phyloP scores from a whole-genome alignment of 2,113 vertebrate genomes.

The Bubo bubo region DNA sequence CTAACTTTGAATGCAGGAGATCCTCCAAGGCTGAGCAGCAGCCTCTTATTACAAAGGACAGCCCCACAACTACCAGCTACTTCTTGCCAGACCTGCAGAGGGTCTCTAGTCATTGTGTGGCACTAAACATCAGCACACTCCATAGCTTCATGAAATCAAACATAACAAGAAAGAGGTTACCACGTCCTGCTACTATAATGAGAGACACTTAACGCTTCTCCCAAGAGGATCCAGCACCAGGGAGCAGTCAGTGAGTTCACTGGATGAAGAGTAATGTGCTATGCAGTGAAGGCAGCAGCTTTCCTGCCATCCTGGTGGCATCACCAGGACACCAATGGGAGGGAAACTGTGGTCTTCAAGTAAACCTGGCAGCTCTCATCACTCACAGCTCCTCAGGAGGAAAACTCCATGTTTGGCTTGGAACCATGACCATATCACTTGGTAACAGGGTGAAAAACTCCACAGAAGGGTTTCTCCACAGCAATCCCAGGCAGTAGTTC shows the following conservation, averaged over 20 bases:
- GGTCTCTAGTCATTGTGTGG: background rate
- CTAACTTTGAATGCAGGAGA: background rate
- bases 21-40: background rate
- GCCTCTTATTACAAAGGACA: background rate
- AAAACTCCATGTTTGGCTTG: background rate
- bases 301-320: background rate
- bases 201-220: background rate
- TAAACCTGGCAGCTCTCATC: background rate
- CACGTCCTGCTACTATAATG: background rate
- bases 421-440: background rate
- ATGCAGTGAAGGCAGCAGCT: background rate
- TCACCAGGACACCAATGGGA: background rate
- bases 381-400: background rate
- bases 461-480: background rate
- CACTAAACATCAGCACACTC: rapidly evolving
- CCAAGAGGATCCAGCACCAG: background rate
- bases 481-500: background rate
- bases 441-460: background rate
- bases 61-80: background rate
- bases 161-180: background rate
- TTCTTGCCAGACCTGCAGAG: background rate
- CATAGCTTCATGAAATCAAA: background rate
- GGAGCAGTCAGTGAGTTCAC: background rate
- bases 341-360: background rate
- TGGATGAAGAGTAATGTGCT: background rate